Evolutionary conservation across 2,888 invertebrate genomes (phyloP).

Genomic region (Pseudococcus longispinus): DNA sequence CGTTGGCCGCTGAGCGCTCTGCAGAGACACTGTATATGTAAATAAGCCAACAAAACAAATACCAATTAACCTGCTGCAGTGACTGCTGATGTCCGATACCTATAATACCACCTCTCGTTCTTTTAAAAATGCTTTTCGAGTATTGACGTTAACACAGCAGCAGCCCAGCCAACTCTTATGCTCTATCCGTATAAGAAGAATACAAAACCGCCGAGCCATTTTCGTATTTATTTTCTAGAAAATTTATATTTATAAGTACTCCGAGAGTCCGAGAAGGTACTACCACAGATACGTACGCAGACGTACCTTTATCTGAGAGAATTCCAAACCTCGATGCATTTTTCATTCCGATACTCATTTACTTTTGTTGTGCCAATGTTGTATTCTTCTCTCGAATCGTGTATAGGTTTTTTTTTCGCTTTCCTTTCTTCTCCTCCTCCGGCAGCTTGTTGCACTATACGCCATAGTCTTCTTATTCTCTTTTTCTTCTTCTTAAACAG

Average conservation of each 20-base stretch:
- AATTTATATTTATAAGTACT: not conserved
- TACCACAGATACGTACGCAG: not conserved
- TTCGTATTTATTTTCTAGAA: conserved; percentile 7
- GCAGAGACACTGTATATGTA: not conserved
- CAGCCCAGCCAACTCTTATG: not conserved
- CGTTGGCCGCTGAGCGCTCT: not conserved
- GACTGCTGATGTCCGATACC: not conserved
- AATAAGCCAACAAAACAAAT: conserved; percentile 35
- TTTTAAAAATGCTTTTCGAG: not conserved
- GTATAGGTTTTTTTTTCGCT: not conserved
- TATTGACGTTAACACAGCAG: not conserved
- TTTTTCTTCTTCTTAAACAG: not conserved
- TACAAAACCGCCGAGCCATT: not conserved
- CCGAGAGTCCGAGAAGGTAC: not conserved
- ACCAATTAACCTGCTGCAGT: conserved; percentile 20
- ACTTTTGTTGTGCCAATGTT: conserved; percentile 10
- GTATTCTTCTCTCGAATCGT: not conserved
- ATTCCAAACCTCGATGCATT: not conserved
- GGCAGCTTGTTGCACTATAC: not conserved
- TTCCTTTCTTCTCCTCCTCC: not conserved
- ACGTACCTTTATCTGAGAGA: not conserved
- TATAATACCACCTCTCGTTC: not conserved
- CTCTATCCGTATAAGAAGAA: not conserved
- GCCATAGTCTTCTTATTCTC: not conserved
- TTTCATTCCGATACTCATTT: conserved; percentile 13